Evolutionary conservation across 2,797 vertebrate species (phyloP).

Genomic region (Danionella dracula): DNA sequence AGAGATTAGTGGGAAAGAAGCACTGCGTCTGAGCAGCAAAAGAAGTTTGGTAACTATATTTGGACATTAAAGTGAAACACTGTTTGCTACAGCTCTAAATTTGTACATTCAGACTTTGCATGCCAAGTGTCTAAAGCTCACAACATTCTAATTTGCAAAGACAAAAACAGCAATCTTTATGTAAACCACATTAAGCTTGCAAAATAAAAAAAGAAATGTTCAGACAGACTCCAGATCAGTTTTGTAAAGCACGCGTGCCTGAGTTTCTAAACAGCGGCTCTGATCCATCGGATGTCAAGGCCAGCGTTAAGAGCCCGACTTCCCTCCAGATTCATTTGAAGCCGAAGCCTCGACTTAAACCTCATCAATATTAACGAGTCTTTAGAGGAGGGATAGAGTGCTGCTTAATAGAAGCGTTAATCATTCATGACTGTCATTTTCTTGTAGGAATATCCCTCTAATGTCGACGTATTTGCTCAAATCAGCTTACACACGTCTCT

Average conservation of each 20-base stretch:
- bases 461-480: conserved; percentile 72
- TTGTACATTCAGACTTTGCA: too few species aligned
- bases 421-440: conserved; percentile 67
- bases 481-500: conserved; percentile 63
- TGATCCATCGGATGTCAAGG: conserved; percentile 32
- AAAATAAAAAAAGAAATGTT: neutral
- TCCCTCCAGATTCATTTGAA: conserved; percentile 67
- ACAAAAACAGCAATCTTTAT: neutral
- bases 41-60: too few species aligned
- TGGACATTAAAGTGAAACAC: too few species aligned
- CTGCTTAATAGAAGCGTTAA: conserved; percentile 73
- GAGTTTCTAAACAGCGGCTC: conserved; percentile 23
- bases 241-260: conserved; percentile 5
- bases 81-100: too few species aligned
- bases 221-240: neutral
- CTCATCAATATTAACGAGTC: conserved; percentile 72
- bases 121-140: too few species aligned
- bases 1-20: too few species aligned
- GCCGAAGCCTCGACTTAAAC: conserved; percentile 65
- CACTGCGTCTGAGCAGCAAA: too few species aligned
- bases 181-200: neutral
- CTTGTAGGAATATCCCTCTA: conserved; percentile 65
- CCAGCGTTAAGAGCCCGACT: conserved; percentile 52
- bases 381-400: conserved; percentile 54
- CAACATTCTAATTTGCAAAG: too few species aligned